Percentiles rank a stretch among this genome's conserved stretches.
These are phyloP conservation scores for Eriocheir sinensis DNA, from an alignment of 1,140 invertebrate species.

Conservation along the genomic window DNA sequence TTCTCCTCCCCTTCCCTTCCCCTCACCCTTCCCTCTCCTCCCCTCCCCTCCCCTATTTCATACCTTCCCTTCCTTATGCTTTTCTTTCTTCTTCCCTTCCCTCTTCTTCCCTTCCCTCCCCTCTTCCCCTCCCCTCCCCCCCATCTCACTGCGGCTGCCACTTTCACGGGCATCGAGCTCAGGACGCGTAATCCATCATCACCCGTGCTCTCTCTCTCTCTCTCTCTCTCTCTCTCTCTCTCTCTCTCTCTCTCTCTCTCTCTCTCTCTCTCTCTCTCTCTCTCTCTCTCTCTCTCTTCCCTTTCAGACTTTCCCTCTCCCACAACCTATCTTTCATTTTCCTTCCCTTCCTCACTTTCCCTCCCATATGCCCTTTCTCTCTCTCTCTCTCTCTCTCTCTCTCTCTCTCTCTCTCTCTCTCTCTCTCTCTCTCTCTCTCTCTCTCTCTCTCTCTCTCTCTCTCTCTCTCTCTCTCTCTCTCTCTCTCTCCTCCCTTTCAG, in stretches of 20 bases:
- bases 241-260: constrained; percentile 11
- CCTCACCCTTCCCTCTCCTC: background rate
- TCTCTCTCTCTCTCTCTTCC: background rate
- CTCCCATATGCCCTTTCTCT: background rate
- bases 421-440: background rate
- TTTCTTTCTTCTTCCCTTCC: too few relatives aligned
- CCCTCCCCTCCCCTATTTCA: background rate
- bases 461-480: background rate
- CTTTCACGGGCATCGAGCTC: background rate
- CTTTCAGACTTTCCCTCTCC: background rate
- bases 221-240: background rate
- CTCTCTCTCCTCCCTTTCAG: background rate
- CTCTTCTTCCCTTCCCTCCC: background rate
- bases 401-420: background rate
- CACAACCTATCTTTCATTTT: background rate
- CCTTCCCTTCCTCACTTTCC: background rate
- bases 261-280: constrained; percentile 13
- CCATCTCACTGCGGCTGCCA: background rate
- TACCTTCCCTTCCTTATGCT: too few relatives aligned
- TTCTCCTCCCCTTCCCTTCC: background rate
- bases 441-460: background rate
- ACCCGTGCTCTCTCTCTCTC: background rate
- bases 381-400: background rate
- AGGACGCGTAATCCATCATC: constrained; percentile 3
- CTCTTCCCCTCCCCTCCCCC: background rate